phyloP scores from a whole-genome alignment of 2,113 vertebrate species.

The Salvelinus alpinus region DNA sequence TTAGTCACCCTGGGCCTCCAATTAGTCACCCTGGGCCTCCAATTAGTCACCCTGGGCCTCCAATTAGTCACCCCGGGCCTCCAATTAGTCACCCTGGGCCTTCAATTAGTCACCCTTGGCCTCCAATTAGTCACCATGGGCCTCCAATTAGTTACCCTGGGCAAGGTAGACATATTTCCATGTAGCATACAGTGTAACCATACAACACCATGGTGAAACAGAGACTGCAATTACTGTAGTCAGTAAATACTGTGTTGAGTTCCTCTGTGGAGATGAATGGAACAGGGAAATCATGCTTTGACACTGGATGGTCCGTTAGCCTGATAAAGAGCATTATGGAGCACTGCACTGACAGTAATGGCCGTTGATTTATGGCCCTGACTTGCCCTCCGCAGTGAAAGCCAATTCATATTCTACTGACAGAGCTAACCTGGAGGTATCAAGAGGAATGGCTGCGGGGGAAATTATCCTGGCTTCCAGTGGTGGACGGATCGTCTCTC shows the following conservation, averaged over 20 bases:
- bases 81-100: too few species aligned
- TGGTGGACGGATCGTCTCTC: not conserved
- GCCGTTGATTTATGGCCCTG: conserved; percentile 53
- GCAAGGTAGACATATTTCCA: not conserved
- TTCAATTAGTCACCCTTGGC: too few species aligned
- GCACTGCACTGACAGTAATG: conserved; percentile 45
- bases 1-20: too few species aligned
- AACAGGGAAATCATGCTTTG: conserved; percentile 35
- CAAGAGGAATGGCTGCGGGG: conserved; percentile 5
- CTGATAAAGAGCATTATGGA: conserved; percentile 48
- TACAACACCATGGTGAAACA: not conserved
- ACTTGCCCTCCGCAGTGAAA: conserved; percentile 31
- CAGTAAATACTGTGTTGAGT: not conserved
- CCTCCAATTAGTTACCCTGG: too few species aligned
- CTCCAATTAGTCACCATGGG: too few species aligned
- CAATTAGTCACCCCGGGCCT: too few species aligned
- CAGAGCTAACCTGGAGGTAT: not conserved
- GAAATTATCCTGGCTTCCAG: conserved; percentile 30
- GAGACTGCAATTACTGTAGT: not conserved
- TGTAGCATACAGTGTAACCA: not conserved
- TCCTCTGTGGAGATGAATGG: not conserved
- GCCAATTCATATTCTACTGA: conserved; percentile 40
- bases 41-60: too few species aligned
- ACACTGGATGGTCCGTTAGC: conserved; percentile 42
- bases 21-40: too few species aligned